These are phyloP conservation scores for Idris sp. DNA, from an alignment of 1,140 invertebrate species.

Conservation along the genomic window DNA sequence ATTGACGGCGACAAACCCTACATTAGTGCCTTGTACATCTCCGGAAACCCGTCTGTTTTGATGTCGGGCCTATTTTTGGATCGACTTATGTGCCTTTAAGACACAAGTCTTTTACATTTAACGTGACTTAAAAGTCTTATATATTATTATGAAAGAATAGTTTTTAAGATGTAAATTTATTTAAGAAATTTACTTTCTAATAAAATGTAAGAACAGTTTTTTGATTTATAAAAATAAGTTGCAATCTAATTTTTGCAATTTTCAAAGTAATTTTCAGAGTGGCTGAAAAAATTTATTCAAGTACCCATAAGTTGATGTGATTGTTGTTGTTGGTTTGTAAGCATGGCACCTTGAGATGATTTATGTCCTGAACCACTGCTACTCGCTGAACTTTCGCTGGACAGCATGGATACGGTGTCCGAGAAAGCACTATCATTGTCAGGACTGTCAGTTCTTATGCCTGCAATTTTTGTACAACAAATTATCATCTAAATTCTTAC, in stretches of 20 bases:
- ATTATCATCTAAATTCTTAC: neutral
- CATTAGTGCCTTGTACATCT: slow-evolving; percentile 27
- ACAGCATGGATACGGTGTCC: slow-evolving; percentile 94
- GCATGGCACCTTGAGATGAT: slow-evolving; percentile 77
- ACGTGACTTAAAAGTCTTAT: too few relatives aligned
- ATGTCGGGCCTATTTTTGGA: slow-evolving; percentile 29
- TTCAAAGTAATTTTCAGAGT: too few relatives aligned
- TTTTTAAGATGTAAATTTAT: too few relatives aligned
- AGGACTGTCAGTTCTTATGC: slow-evolving; percentile 90
- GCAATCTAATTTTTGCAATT: too few relatives aligned
- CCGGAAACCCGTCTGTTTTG: slow-evolving; percentile 46
- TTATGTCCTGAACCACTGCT: slow-evolving; percentile 85
- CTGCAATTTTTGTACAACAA: slow-evolving; percentile 55
- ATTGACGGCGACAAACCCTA: slow-evolving; percentile 27
- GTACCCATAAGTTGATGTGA: slow-evolving; percentile 75
- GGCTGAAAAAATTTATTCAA: neutral
- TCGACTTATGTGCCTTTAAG: neutral
- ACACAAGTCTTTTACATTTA: slow-evolving; percentile 5
- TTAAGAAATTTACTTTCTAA: too few relatives aligned
- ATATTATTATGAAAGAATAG: too few relatives aligned
- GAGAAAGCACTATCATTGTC: slow-evolving; percentile 99
- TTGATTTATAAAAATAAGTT: neutral
- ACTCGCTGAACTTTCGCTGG: slow-evolving; percentile 92
- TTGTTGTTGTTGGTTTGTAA: slow-evolving; percentile 72
- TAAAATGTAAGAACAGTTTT: too few relatives aligned